A percentile compares a stretch with the other conserved stretches of the same genome.
Conservation (phyloP, 2,888 invertebrate species). For the Caenorhabditis wallacei region DNA sequence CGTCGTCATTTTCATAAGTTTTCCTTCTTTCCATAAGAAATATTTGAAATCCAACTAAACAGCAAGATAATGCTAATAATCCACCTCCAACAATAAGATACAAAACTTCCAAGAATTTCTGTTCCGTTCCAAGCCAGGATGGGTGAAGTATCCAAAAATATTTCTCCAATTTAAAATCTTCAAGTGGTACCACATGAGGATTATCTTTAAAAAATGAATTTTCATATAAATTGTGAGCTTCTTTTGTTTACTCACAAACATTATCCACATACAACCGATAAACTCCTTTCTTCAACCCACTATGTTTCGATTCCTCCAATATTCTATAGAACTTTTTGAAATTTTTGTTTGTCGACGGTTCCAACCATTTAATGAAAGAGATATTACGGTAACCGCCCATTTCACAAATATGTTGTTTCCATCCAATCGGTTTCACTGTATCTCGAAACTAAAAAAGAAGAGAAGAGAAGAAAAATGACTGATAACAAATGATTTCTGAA, state of each 20-base stretch:
- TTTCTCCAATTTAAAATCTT: conserved; percentile 35
- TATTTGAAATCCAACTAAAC: conserved; percentile 44
- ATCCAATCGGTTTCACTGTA: conserved; percentile 51
- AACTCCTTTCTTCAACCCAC: conserved; percentile 30
- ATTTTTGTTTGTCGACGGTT: conserved; percentile 36
- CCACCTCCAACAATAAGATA: conserved; percentile 57
- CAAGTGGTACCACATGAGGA: neutral
- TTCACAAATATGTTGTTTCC: conserved; percentile 60
- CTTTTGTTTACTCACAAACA: conserved; percentile 43
- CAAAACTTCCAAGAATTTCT: conserved; percentile 51
- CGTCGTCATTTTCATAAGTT: conserved; percentile 19
- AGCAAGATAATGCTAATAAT: conserved; percentile 23
- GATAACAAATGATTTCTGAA: conserved; percentile 8
- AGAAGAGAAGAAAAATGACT: neutral
- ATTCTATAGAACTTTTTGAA: conserved; percentile 60
- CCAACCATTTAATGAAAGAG: conserved; percentile 54
- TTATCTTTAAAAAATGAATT: conserved; percentile 18
- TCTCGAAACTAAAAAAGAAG: conserved; percentile 60
- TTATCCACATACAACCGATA: conserved; percentile 49
- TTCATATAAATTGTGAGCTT: neutral
- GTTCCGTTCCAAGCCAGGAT: conserved; percentile 59
- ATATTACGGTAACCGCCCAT: conserved; percentile 62
- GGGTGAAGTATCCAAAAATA: conserved; percentile 60
- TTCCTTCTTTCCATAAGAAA: conserved; percentile 39
- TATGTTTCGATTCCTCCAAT: conserved; percentile 22